Evolutionary conservation across 2,113 vertebrate genomes (phyloP).

Genomic region (Chlorodrepanis virens): DNA sequence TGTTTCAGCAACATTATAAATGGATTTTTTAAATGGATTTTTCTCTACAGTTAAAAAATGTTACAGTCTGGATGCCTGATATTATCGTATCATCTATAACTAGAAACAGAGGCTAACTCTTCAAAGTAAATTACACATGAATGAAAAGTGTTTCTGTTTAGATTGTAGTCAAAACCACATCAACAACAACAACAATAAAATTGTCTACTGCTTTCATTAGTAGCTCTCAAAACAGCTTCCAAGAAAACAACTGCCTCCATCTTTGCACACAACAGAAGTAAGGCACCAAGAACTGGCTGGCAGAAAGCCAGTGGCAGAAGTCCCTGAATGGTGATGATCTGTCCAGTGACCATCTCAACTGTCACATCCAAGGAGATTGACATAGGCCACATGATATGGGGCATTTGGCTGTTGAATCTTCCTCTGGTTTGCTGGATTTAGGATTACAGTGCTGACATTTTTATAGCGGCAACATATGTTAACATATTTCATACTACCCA

Average conservation of each 20-base stretch:
- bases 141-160: background rate
- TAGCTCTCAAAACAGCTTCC: background rate
- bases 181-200: background rate
- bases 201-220: background rate
- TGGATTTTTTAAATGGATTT: background rate
- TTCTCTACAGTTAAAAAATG: background rate
- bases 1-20: constrained; percentile 2
- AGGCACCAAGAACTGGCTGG: background rate
- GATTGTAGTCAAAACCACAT: background rate
- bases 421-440: background rate
- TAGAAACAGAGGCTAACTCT: background rate
- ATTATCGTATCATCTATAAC: background rate
- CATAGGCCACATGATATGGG: background rate
- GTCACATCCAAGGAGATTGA: background rate
- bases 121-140: background rate
- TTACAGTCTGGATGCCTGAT: background rate
- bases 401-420: background rate
- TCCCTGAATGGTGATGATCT: background rate
- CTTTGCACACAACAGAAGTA: background rate
- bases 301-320: background rate
- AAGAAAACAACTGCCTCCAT: background rate
- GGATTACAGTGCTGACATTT: background rate
- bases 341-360: background rate
- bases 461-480: background rate
- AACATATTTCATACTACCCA: background rate